phyloP scores from a whole-genome alignment of 2,113 vertebrate species.

The Ginglymostoma cirratum region DNA sequence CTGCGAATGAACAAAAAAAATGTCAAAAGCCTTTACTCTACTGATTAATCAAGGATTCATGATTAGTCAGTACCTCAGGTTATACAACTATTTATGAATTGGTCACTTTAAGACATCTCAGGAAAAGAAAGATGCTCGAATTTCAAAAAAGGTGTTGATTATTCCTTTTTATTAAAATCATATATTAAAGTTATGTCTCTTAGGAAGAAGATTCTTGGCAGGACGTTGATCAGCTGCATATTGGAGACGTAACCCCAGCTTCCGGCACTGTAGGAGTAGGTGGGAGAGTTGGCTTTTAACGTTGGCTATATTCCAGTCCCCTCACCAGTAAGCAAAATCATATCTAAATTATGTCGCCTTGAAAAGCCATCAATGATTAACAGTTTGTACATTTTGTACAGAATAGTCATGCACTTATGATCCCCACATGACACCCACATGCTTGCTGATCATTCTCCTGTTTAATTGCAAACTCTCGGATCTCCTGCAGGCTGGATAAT shows the following conservation, averaged over 20 bases:
- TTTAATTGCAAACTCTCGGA: background rate
- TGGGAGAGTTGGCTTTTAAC: background rate
- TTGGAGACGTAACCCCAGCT: no score
- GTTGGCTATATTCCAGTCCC: background rate
- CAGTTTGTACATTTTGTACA: background rate
- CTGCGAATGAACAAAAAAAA: no score
- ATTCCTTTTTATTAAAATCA: background rate
- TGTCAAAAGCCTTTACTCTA: background rate
- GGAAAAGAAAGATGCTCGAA: background rate
- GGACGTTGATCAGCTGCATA: background rate
- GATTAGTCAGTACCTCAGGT: background rate
- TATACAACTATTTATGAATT: background rate
- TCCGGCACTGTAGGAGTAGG: background rate
- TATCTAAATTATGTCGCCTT: background rate
- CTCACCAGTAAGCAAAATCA: background rate
- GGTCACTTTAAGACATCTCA: background rate
- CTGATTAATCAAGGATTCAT: background rate
- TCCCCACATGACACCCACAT: constrained; percentile 5
- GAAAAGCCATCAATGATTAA: constrained; percentile 27
- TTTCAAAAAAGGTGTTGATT: background rate
- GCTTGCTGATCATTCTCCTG: background rate
- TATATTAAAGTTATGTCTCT: background rate
- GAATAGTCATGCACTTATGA: background rate
- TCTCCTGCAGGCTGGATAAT: background rate
- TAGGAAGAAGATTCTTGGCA: background rate